Evolutionary conservation across 2,113 vertebrate genomes (phyloP), one percentile per base, ranked within the genome.

Genomic region (Brachionichthys hirsutus): DNA sequence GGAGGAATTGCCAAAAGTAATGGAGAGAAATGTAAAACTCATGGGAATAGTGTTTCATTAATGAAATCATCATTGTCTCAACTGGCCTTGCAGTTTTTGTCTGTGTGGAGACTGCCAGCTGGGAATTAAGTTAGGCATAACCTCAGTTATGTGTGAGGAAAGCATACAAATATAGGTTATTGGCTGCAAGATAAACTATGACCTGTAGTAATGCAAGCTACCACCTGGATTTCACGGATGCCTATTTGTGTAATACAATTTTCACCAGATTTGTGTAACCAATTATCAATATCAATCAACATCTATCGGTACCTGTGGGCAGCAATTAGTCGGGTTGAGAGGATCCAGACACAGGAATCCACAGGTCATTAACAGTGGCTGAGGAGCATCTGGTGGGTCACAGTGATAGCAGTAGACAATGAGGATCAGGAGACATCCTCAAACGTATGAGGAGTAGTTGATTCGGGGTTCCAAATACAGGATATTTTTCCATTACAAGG

Each of bases 21-120:
- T 64, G 16, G 67, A 62, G 52, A 67, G 54, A 47, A 11, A 34
- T 58, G 30, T 43, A 76, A 73, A 36, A 69, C 67, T 80, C 67
- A 16, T 51, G 73, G 67, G 67, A 62, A 51, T 54, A 16, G 41
- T 41, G 67, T 80, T 75, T 80, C 70, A 80, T 85, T 80, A 80
- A 51, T 44, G 73, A 69, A 76, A 35, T 77, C 70, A 75, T 77
- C 46, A 47, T 44, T 59, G 65, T 58, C 58, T 68, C 58, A 52
- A 71, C 62, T 44, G 55, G 69, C 77, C 59, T 62, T 60, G 50
- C 74, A 18, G 47, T 54, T 42, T 62, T 56, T 54, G 40, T 57
- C 65, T 58, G 36, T 6, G 4, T 45, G 42, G 53, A 51, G 63
- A 75, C 74, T 38, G 52, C 50, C 45, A 41, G 38, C 62, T 50